Evolutionary conservation across 1,140 invertebrate species (phyloP), one percentile per base, ranked within the genome.

Genomic region (Coenobita brevimanus): DNA sequence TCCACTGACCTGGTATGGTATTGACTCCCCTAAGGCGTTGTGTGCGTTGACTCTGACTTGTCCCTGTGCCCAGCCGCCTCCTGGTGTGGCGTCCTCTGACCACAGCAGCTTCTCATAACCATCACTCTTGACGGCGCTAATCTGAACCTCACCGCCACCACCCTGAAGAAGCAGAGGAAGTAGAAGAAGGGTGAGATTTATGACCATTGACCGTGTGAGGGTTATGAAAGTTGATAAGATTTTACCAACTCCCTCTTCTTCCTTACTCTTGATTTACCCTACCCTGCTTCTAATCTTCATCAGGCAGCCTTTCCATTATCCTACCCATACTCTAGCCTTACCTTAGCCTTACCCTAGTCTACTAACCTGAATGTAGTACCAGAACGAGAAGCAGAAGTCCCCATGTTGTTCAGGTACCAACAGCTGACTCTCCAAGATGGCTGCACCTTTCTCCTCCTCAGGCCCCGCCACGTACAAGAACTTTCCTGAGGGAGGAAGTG

Each of bases 331-430:
- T 62, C 60, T 62, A 3, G 3, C 60, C 27, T 27, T 62, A 17
- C 27, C 3, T 75, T 17, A 24, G 24, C 46, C 43, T 4, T 17
- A n/a, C 43, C 27, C n/a, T 30, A 6, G 21, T 10, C 15, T 10
- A 41, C 83, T 86, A 27, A 86, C 83, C 8, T 86, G 17, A 13
- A 86, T 86, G 41, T 27, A 43, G 41, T 60, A 86, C 83, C 83
- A 86, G 33, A 86, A 86, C n/a, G 73, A 64, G 60, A 86, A 86
- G 73, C 83, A 86, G 69, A 86, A 78, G 60, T 86, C 73, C 21
- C 38, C 78, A 38, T 86, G 73, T 33, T 86, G 73, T 46, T 86
- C 73, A 30, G 73, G 73, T 0, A 78, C 75, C 17, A 86, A 38
- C 17, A 86, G 54, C 73, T 86, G 83, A 67, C 83, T 86, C 54